Percentiles rank a stretch among this genome's conserved stretches.
Conservation (phyloP, 2,888 invertebrate genomes). For the Macrophya annulata region DNA sequence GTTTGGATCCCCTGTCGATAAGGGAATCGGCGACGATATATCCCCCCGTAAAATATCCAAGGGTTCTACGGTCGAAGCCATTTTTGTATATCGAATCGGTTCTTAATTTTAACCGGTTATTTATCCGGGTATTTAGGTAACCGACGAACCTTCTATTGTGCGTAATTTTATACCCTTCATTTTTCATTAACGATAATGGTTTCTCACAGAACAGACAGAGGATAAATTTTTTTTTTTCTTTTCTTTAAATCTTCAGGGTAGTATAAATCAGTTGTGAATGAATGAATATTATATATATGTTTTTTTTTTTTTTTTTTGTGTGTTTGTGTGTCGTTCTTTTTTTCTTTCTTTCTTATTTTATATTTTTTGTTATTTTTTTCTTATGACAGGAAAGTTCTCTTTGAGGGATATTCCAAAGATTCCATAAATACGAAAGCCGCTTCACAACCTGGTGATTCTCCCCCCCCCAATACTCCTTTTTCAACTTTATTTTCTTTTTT, state of each 20-base stretch:
- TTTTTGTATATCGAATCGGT: not conserved
- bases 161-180: conserved; percentile 38
- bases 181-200: conserved; percentile 7
- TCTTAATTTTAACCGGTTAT: not conserved
- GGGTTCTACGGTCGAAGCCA: conserved; percentile 46
- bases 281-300: too few species aligned
- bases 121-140: not conserved
- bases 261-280: too few species aligned
- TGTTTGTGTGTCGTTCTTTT: not conserved
- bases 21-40: conserved; percentile 30
- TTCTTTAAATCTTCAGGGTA: not conserved
- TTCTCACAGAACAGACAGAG: too few species aligned
- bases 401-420: conserved; percentile 4
- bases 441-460: not conserved
- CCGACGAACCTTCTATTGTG: conserved; percentile 5
- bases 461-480: not conserved
- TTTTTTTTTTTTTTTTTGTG: not conserved
- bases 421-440: conserved; percentile 23
- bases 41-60: not conserved
- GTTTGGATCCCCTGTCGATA: not conserved
- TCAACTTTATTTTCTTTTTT: conserved; percentile 8
- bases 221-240: not conserved
- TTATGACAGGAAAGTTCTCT: not conserved
- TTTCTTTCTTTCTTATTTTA: not conserved
- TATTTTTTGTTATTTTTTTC: not conserved